Evolutionary conservation across 2,888 invertebrate genomes (phyloP).

Genomic region (Pristionchus exspectatus): DNA sequence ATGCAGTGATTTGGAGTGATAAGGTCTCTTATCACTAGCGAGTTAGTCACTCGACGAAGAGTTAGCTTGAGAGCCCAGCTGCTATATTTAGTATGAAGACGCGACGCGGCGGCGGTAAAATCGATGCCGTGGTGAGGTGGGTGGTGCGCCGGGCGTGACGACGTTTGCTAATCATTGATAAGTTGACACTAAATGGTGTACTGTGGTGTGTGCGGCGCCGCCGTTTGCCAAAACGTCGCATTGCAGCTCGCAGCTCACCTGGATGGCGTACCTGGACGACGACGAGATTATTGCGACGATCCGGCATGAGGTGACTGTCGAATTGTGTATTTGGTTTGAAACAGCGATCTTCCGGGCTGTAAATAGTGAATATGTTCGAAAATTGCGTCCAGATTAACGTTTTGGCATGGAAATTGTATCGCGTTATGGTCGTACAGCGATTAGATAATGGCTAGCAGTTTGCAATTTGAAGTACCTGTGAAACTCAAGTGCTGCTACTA

Average conservation of each 20-base stretch:
- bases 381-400: too few relatives aligned
- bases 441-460: too few relatives aligned
- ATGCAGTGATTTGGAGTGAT: not conserved
- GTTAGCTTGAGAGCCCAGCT: too few relatives aligned
- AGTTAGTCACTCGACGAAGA: not conserved
- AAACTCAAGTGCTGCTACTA: too few relatives aligned
- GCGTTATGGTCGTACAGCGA: too few relatives aligned
- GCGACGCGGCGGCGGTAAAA: not conserved
- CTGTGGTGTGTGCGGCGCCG: not conserved
- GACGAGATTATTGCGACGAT: slow-evolving; percentile 54
- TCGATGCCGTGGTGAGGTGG: slow-evolving; percentile 17
- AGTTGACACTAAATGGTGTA: not conserved
- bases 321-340: not conserved
- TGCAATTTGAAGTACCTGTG: too few relatives aligned
- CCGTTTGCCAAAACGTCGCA: not conserved
- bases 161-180: not conserved
- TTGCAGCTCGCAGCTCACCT: slow-evolving; percentile 27
- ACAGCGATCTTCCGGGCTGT: not conserved
- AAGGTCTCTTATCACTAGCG: not conserved
- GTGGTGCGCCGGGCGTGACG: slow-evolving; percentile 16
- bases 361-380: too few relatives aligned
- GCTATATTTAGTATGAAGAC: not conserved
- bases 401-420: too few relatives aligned
- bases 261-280: slow-evolving; percentile 54
- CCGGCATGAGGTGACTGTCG: slow-evolving; percentile 55